phyloP scores from a whole-genome alignment of 2,797 vertebrate genomes.

The Balearica regulorum region DNA sequence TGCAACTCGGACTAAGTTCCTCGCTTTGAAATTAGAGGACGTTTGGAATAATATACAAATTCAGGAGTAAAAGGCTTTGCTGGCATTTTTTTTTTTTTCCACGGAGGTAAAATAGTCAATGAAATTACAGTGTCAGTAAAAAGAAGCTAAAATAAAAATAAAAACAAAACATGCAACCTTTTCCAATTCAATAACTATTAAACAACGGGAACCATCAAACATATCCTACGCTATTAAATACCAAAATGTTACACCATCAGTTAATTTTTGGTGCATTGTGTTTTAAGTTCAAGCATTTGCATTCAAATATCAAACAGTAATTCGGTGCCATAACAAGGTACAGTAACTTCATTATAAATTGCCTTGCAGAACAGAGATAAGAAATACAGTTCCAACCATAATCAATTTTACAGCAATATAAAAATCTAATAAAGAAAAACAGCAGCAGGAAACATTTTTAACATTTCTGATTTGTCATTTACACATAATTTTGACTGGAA shows the following conservation, averaged over 20 bases:
- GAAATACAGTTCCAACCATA: conserved; percentile 40
- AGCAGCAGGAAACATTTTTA: conserved; percentile 25
- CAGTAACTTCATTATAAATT: not conserved
- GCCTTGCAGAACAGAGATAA: conserved; percentile 27
- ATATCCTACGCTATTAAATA: not conserved
- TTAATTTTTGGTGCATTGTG: conserved; percentile 29
- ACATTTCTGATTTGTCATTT: conserved; percentile 33
- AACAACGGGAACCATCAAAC: not conserved
- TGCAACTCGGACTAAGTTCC: not conserved
- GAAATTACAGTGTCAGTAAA: conserved; percentile 32
- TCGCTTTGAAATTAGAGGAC: not conserved
- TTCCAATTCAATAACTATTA: conserved; percentile 7
- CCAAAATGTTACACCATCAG: not conserved
- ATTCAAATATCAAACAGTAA: conserved; percentile 22
- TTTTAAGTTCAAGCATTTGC: conserved; percentile 22
- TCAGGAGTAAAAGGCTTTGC: not conserved
- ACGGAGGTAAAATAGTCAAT: not conserved
- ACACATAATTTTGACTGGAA: not conserved
- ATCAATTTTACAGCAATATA: conserved; percentile 30
- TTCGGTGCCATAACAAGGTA: conserved; percentile 26
- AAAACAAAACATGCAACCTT: not conserved
- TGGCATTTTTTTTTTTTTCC: not conserved
- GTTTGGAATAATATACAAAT: not conserved
- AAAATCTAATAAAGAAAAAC: not conserved
- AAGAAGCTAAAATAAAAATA: not conserved